Evolutionary conservation across 1,140 invertebrate genomes (phyloP).

Genomic region (Temnothorax curvispinosus): DNA sequence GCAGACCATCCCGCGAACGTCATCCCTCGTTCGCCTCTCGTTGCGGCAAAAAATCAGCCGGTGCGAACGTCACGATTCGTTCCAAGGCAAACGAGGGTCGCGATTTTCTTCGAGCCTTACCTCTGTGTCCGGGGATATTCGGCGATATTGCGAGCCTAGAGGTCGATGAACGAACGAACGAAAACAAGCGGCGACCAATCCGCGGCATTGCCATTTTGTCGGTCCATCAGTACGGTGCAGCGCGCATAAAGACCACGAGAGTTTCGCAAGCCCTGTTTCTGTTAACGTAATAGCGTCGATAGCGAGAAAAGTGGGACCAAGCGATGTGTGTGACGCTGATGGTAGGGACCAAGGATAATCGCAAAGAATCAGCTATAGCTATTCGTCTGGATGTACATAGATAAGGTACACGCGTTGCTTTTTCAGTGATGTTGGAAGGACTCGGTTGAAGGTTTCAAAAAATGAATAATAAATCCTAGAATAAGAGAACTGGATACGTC

Average conservation of each 20-base stretch:
- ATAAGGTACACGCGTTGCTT: constrained; percentile 14
- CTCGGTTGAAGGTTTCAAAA: not conserved
- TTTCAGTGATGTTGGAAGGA: not conserved
- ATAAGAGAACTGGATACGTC: not conserved
- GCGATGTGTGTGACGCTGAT: constrained; percentile 6
- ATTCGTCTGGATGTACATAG: not conserved
- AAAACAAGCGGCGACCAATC: constrained; percentile 2
- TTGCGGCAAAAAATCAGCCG: not conserved
- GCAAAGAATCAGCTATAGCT: not conserved
- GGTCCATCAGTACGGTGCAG: not conserved
- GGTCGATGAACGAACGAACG: constrained; percentile 8
- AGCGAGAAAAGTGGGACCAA: constrained; percentile 23
- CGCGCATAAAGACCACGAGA: too few species aligned
- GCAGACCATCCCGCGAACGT: constrained; percentile 14
- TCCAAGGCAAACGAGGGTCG: not conserved
- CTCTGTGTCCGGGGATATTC: not conserved
- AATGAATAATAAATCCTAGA: not conserved
- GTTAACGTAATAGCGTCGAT: not conserved
- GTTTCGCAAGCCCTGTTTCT: not conserved
- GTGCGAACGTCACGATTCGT: not conserved
- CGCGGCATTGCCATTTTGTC: constrained; percentile 45
- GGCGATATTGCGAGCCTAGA: not conserved
- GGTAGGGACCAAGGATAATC: constrained; percentile 41
- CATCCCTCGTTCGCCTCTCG: not conserved
- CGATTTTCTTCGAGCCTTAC: not conserved